Base-by-base conservation (phyloP, 2,797 vertebrate species). In the Sebastes hubbsi region DNA sequence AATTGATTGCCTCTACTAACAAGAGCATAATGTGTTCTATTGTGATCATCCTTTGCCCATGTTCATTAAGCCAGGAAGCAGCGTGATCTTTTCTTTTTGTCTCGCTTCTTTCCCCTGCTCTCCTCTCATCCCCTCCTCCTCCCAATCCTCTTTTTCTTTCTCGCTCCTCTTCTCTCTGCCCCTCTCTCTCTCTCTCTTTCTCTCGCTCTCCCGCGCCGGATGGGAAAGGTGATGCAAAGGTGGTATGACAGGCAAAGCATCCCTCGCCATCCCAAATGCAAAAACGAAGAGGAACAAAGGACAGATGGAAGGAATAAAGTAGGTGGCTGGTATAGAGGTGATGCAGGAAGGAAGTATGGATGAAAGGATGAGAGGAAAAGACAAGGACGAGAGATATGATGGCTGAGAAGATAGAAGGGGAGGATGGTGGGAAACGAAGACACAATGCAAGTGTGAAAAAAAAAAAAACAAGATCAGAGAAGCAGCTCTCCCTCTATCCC, bases 171-270 rank as follows among this genome's bases (percentile, higher is more conserved):
- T 64, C 75, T 30, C 58, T 42, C 58, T 61, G 8, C 86, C 71
- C 61, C 25, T 25, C 25, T 25, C 24, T 24, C 58, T 67, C 42
- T 65, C 64, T 49, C 22, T 69, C 76, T 58, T 11, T 36, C 72
- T 59, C 59, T 34, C 66, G 74, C 76, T 56, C 62, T 62, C 62
- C 77, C 82, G 83, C 81, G 60, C 89, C 88, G 86, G 91, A 95
- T 94, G 94, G 87, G 89, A 91, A 85, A 92, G 85, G 91, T 97
- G 97, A 97, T 92, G 96, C 93, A 96, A 97, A 97, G 96, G 95
- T 94, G 94, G 87, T 93, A 95, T 97, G 97, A 97, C 96, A 97
- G 95, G 95, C 95, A 96, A 96, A 95, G 95, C 95, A 96, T 96
- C 95, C 94, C 90, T 94, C 79, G 65, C 83, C 81, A 93, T 76